These are phyloP conservation scores for Oxyteleia sp. DNA, from an alignment of 2,888 invertebrate species.

Conservation along the genomic window DNA sequence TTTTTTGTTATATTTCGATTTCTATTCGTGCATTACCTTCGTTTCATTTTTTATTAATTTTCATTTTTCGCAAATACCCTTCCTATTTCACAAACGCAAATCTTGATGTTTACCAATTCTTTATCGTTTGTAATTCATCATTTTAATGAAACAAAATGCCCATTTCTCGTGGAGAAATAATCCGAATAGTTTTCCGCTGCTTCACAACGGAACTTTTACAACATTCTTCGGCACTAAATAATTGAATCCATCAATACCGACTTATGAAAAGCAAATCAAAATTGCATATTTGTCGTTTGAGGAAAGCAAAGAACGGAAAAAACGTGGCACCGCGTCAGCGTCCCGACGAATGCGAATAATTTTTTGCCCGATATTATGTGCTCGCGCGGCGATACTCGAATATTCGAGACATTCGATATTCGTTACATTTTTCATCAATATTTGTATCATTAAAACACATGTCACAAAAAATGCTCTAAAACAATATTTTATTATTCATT, in stretches of 20 bases:
- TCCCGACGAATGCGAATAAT: slow-evolving; percentile 35
- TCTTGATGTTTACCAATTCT: no score
- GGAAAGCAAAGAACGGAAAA: slow-evolving; percentile 16
- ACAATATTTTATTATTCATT: no score
- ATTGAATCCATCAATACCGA: slow-evolving; percentile 42
- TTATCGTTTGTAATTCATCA: slow-evolving; percentile 7
- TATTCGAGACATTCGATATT: slow-evolving; percentile 51
- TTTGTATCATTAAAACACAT: no score
- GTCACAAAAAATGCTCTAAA: no score
- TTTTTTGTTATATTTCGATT: no score
- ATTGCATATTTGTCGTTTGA: slow-evolving; percentile 42
- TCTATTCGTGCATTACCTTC: no score
- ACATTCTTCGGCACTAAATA: slow-evolving; percentile 42
- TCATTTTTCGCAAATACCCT: no score
- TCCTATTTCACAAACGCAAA: no score
- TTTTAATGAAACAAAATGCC: slow-evolving; percentile 15
- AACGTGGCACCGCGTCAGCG: slow-evolving; percentile 16
- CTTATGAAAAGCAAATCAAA: slow-evolving; percentile 40
- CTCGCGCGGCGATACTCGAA: slow-evolving; percentile 10
- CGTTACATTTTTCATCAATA: slow-evolving; percentile 59
- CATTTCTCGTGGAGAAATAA: not conserved
- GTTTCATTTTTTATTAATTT: no score
- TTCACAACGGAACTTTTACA: slow-evolving; percentile 27
- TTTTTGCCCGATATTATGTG: slow-evolving; percentile 45
- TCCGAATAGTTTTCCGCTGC: not conserved